A percentile compares a stretch with the other conserved stretches of the same genome.
phyloP scores from a whole-genome alignment of 2,888 invertebrate species.

The Pyrrhia umbra region DNA sequence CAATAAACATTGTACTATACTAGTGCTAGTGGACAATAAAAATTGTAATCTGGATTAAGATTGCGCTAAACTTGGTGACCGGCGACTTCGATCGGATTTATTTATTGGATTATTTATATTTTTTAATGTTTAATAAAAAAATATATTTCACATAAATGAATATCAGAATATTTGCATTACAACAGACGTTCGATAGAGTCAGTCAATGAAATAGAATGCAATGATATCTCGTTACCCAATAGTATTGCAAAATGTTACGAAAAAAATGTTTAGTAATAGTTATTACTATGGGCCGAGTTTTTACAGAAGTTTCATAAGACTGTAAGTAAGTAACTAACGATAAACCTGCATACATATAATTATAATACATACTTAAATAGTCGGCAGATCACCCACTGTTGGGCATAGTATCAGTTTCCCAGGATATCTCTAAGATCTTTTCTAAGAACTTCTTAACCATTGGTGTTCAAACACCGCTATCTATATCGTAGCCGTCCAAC shows the following conservation, averaged over 20 bases:
- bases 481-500: too few species aligned
- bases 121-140: background rate
- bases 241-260: slow-evolving; percentile 19
- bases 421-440: too few species aligned
- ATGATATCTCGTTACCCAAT: slow-evolving; percentile 26
- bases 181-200: slow-evolving; percentile 14
- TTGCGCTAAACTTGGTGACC: slow-evolving; percentile 19
- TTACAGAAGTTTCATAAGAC: background rate
- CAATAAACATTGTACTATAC: background rate
- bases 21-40: slow-evolving; percentile 6
- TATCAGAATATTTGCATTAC: background rate
- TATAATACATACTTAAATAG: too few species aligned
- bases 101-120: slow-evolving; percentile 7
- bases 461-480: too few species aligned
- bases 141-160: too few species aligned
- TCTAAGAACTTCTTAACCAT: too few species aligned
- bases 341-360: too few species aligned
- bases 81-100: slow-evolving; percentile 8
- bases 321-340: too few species aligned
- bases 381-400: too few species aligned
- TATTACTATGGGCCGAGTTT: background rate
- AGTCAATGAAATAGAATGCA: slow-evolving; percentile 19
- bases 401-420: too few species aligned
- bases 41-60: slow-evolving; percentile 7
- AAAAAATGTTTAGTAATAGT: slow-evolving; percentile 8